A percentile compares a stretch with the other conserved stretches of the same genome.
These are phyloP conservation scores for Druceiella hillmani DNA, from an alignment of 2,888 invertebrate genomes.

Conservation along the genomic window DNA sequence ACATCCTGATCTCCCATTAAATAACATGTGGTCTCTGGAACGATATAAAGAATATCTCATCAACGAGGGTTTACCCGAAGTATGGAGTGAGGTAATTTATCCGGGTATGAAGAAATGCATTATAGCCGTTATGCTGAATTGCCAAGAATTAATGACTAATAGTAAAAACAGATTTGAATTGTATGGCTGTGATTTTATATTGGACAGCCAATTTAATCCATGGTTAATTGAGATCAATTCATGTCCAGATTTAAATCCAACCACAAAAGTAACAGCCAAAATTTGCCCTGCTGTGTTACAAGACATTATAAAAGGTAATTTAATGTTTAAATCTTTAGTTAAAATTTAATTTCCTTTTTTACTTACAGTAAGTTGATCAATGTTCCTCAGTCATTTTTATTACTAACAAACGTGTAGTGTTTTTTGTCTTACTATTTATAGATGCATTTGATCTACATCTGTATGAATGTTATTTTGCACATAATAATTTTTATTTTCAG, in stretches of 20 bases:
- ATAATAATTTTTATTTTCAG: too few species aligned
- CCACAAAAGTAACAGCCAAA: constrained; percentile 76
- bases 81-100: constrained; percentile 72
- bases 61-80: constrained; percentile 50
- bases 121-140: constrained; percentile 71
- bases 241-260: constrained; percentile 75
- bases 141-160: constrained; percentile 65
- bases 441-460: too few species aligned
- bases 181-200: constrained; percentile 90
- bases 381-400: too few species aligned
- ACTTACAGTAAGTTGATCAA: constrained; percentile 5
- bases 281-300: constrained; percentile 77
- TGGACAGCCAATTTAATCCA: constrained; percentile 77
- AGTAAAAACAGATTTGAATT: constrained; percentile 78
- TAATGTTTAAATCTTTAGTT: constrained; percentile 8
- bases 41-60: constrained; percentile 62
- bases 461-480: too few species aligned
- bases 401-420: too few species aligned
- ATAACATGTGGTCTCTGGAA: constrained; percentile 82
- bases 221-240: constrained; percentile 94
- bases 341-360: constrained; percentile 7
- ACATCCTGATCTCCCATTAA: constrained; percentile 60
- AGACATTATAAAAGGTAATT: constrained; percentile 79
- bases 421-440: too few species aligned
- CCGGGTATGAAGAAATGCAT: constrained; percentile 82